A percentile compares a stretch with the other conserved stretches of the same genome.
phyloP scores from a whole-genome alignment of 2,888 invertebrate genomes.

The Acronicta aceris region DNA sequence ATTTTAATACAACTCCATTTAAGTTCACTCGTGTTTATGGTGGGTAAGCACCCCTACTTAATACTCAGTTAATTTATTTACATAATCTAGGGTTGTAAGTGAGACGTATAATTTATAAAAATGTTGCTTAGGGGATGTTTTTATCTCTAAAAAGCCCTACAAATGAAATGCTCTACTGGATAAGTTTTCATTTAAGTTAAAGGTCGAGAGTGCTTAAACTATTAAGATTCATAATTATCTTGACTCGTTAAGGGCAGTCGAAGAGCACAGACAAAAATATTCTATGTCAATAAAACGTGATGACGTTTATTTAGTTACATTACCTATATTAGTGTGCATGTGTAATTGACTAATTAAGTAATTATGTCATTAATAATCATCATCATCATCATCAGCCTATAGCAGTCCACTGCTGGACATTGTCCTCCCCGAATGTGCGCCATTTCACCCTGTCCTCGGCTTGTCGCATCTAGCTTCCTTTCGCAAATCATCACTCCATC shows the following conservation, averaged over 20 bases:
- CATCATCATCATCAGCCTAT: no score
- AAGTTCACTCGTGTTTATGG: constrained; percentile 29
- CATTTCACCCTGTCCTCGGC: no score
- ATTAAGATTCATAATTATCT: not conserved
- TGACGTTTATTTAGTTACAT: no score
- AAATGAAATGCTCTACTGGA: constrained; percentile 6
- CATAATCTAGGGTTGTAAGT: constrained; percentile 49
- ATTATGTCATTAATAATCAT: no score
- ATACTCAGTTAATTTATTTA: constrained; percentile 47
- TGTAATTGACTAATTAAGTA: no score
- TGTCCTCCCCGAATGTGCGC: no score
- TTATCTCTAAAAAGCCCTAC: constrained; percentile 35
- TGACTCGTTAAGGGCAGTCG: not conserved
- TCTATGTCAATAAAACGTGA: no score
- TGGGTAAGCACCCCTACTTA: constrained; percentile 46
- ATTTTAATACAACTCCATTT: constrained; percentile 31
- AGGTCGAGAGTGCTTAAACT: constrained; percentile 1
- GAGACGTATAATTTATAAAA: constrained; percentile 42
- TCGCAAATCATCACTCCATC: no score
- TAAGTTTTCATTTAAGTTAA: constrained; percentile 17
- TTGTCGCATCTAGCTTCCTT: no score
- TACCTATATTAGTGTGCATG: no score
- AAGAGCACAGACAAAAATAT: no score
- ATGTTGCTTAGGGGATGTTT: constrained; percentile 33
- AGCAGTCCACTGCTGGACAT: no score